Evolutionary conservation across 53 echinoderm and acorn worm species (phyloP).

Genomic region (Luidia sarsii): DNA sequence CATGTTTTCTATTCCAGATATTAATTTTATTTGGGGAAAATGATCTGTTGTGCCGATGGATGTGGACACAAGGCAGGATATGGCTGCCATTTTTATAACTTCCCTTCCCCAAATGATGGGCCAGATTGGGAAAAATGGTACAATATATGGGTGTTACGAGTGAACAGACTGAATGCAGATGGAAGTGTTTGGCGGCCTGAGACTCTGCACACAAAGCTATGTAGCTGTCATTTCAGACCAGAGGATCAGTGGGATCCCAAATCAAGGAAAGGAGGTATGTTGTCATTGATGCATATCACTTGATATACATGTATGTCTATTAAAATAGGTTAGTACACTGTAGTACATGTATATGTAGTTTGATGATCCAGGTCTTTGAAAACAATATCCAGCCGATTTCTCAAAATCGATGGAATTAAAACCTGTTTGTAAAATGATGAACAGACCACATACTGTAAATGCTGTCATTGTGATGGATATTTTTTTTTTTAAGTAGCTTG

Average conservation of each 20-base stretch:
- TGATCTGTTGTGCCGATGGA: constrained; percentile 36
- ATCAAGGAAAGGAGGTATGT: constrained; percentile 46
- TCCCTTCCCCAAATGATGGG: constrained; percentile 47
- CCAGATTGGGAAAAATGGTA: constrained; percentile 53
- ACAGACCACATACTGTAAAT: no score
- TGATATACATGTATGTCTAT: background rate
- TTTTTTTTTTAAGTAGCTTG: no score
- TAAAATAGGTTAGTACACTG: background rate
- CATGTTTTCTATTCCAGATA: background rate
- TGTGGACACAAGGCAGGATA: constrained; percentile 32
- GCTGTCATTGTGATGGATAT: no score
- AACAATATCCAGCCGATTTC: no score
- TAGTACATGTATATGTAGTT: background rate
- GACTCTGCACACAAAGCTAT: constrained; percentile 12
- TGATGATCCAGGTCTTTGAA: background rate
- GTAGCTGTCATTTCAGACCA: constrained; percentile 41
- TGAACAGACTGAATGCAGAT: constrained; percentile 29
- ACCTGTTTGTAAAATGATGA: no score
- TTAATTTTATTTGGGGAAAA: background rate
- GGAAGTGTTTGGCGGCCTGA: constrained; percentile 37
- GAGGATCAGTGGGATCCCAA: constrained; percentile 54
- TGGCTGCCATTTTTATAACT: constrained; percentile 43
- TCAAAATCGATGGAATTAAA: no score
- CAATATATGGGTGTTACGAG: constrained; percentile 41
- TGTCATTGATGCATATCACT: background rate